A percentile compares a stretch with the other conserved stretches of the same genome.
phyloP scores from a whole-genome alignment of 2,113 vertebrate genomes.

The Pollachius pollachius region DNA sequence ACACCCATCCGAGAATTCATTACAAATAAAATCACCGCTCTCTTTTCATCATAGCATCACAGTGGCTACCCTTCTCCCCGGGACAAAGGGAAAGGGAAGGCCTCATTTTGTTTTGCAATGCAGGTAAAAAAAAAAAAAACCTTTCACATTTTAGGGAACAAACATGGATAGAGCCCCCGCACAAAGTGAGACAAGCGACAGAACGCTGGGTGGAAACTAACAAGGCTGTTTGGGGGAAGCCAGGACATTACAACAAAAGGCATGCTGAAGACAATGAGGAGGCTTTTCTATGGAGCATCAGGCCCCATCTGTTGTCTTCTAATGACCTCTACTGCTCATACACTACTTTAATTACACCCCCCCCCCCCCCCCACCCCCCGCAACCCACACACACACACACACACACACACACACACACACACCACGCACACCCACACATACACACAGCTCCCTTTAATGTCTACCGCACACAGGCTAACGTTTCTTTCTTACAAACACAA shows the following conservation, averaged over 20 bases:
- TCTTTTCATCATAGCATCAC: constrained; percentile 19
- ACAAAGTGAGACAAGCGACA: constrained; percentile 25
- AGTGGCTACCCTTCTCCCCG: background rate
- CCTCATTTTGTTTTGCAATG: background rate
- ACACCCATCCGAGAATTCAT: no score
- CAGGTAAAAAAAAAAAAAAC: constrained; percentile 5
- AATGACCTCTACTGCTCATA: constrained; percentile 65
- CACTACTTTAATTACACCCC: constrained; percentile 64
- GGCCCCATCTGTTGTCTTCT: constrained; percentile 68
- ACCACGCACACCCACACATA: background rate
- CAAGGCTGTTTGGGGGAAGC: constrained; percentile 32
- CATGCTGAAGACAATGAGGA: constrained; percentile 49
- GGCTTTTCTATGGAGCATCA: constrained; percentile 46
- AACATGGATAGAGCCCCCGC: constrained; percentile 6
- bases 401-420: constrained; percentile 12
- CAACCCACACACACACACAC: background rate
- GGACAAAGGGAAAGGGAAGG: no score
- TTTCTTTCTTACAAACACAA: background rate
- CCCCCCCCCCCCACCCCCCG: constrained; percentile 25
- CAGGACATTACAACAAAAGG: constrained; percentile 41
- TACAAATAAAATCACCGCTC: constrained; percentile 8
- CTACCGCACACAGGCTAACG: constrained; percentile 1
- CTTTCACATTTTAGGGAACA: background rate
- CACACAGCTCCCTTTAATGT: constrained; percentile 34
- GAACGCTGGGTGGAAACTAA: constrained; percentile 12